Percentiles rank a stretch among this genome's conserved stretches.
phyloP scores from a whole-genome alignment of 1,140 invertebrate genomes.

The Diabrotica undecimpunctata region DNA sequence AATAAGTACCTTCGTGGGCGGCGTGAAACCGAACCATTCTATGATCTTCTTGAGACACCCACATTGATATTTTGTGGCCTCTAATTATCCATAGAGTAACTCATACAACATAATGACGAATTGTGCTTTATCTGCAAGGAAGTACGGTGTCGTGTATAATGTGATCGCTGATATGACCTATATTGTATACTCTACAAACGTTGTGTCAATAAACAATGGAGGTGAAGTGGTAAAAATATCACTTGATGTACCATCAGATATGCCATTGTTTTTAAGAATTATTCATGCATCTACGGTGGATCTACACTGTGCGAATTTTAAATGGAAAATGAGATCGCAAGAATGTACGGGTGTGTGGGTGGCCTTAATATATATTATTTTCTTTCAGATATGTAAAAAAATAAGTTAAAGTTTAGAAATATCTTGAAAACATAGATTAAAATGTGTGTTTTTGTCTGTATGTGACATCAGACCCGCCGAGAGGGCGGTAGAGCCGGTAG shows the following conservation, averaged over 20 bases:
- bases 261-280: background rate
- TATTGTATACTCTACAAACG: background rate
- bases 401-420: no score
- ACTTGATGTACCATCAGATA: background rate
- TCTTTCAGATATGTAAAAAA: no score
- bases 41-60: background rate
- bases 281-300: no score
- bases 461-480: no score
- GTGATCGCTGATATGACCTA: background rate
- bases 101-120: background rate
- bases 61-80: background rate
- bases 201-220: constrained; percentile 2
- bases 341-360: no score
- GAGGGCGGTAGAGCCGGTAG: no score
- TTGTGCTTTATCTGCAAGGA: background rate
- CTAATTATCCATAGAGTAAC: background rate
- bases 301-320: no score
- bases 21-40: background rate
- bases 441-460: no score
- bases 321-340: no score
- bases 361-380: no score
- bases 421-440: no score
- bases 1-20: background rate
- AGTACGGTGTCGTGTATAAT: background rate
- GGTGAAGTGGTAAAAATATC: background rate